Conservation (phyloP, 2,888 invertebrate species). For the Drosophila colorata region DNA sequence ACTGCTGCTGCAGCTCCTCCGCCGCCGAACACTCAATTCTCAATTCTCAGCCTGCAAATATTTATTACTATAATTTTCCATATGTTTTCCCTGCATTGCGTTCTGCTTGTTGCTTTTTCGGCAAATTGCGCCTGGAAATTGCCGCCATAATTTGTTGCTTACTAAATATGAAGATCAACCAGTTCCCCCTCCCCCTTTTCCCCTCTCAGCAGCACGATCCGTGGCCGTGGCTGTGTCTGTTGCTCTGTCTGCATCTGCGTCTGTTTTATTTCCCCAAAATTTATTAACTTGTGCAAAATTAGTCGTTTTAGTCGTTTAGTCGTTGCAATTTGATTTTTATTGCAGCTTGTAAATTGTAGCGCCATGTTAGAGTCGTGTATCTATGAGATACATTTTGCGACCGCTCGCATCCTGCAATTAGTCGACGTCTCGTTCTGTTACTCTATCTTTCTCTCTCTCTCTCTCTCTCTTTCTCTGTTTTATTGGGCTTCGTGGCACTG, state of each 20-base stretch:
- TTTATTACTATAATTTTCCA: constrained; percentile 81
- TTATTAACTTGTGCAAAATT: constrained; percentile 80
- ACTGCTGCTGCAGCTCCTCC: not conserved
- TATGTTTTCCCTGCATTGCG: constrained; percentile 72
- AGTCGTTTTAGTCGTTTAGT: constrained; percentile 80
- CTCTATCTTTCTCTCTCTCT: constrained; percentile 9
- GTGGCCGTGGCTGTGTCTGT: constrained; percentile 16
- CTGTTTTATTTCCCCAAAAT: constrained; percentile 47
- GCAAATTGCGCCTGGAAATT: constrained; percentile 79
- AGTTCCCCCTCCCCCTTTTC: constrained; percentile 11
- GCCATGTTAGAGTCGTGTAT: constrained; percentile 50
- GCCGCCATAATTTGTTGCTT: constrained; percentile 75
- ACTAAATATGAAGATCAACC: constrained; percentile 79
- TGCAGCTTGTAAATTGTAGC: constrained; percentile 60
- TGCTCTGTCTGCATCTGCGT: constrained; percentile 6
- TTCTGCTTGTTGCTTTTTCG: constrained; percentile 63
- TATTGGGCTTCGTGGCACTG: constrained; percentile 62
- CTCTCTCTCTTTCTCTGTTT: constrained; percentile 29
- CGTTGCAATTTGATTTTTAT: constrained; percentile 79
- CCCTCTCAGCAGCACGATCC: constrained; percentile 37
- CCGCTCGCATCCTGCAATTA: constrained; percentile 53
- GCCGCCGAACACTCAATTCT: constrained; percentile 14
- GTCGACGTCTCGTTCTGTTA: constrained; percentile 19
- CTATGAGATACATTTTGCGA: constrained; percentile 62
- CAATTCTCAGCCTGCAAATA: constrained; percentile 55